Base-by-base conservation (phyloP, 2,113 vertebrate species). In the Myocastor coypus region DNA sequence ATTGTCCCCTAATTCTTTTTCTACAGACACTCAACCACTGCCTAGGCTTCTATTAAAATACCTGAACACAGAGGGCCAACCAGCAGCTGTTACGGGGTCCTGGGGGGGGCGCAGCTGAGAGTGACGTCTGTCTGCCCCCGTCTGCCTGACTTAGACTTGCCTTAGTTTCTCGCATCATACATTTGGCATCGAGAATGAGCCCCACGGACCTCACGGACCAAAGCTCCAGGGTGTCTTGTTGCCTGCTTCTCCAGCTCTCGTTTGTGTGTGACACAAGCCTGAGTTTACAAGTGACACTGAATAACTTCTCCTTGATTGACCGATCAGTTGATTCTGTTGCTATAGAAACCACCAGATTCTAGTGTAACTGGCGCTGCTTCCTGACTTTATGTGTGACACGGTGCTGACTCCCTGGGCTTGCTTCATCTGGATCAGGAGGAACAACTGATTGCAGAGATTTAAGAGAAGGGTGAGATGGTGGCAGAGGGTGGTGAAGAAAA, bases 321-420 rank as follows among this genome's bases (percentile, higher is more conserved):
- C 69, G 78, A 66, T 16, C 12, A 12, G 14, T 5, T 81, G 64
- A 82, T 77, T 87, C 86, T 75, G 77, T 92, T 71, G 2, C 86
- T 77, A 63, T 57, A 87, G 92, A 77, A 96, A 87, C 83, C 63
- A 59, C 40, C 37, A 87, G 50, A 57, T 81, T 93, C 77, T 61
- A 42, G 20, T 40, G 28, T 71, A 87, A 63, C 0, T 57, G 68
- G 57, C 34, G 59, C 34, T 59, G 40, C 57, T 85, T 66, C 37
- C 83, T 84, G 34, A 61, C 69, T 61, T 52, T 55, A 64, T 40
- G 6, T 81, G 71, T 30, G 37, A 83, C 52, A 90, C 6, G 13
- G 40, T 11, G 5, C 55, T 91, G n/a, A 30, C 19, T 57, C 52
- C 77, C 82, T 64, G 46, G 69, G 55, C 17, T 93, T 71, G 55